Conservation (phyloP, 2,888 invertebrate species). For the Vandiemenella viatica region DNA sequence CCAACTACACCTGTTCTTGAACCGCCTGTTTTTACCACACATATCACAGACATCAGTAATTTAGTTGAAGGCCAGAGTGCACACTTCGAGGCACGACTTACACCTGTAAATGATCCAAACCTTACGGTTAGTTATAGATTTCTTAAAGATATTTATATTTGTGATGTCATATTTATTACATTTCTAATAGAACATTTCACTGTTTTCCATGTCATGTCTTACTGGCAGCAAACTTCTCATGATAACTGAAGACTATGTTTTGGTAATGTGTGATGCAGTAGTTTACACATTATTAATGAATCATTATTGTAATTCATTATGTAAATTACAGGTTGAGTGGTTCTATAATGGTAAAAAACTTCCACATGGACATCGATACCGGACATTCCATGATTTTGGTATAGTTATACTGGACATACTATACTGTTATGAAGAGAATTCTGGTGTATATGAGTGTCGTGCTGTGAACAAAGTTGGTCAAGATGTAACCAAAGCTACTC, state of each 20-base stretch:
- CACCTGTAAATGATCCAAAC: conserved; percentile 89
- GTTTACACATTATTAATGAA: not conserved
- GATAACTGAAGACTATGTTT: too few relatives aligned
- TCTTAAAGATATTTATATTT: not conserved
- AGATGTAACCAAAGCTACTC: conserved; percentile 67
- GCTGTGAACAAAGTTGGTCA: conserved; percentile 84
- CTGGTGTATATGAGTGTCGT: conserved; percentile 83
- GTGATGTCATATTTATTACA: not conserved
- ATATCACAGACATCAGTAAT: conserved; percentile 68
- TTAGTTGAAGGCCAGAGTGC: conserved; percentile 90
- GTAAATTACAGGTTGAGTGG: conserved; percentile 55
- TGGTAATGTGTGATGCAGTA: not conserved
- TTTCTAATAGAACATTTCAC: not conserved
- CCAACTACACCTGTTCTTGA: conserved; percentile 43
- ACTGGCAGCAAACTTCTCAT: too few relatives aligned
- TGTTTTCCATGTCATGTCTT: too few relatives aligned
- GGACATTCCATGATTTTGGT: conserved; percentile 95
- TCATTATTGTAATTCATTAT: not conserved
- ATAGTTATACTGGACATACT: conserved; percentile 89
- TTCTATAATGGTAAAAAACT: conserved; percentile 84
- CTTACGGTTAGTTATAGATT: conserved; percentile 42
- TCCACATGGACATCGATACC: conserved; percentile 87
- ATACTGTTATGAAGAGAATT: conserved; percentile 93
- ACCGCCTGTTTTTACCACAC: conserved; percentile 80
- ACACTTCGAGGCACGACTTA: conserved; percentile 81